phyloP scores from a whole-genome alignment of 2,888 invertebrate genomes.

The Pyrochroa serraticornis region DNA sequence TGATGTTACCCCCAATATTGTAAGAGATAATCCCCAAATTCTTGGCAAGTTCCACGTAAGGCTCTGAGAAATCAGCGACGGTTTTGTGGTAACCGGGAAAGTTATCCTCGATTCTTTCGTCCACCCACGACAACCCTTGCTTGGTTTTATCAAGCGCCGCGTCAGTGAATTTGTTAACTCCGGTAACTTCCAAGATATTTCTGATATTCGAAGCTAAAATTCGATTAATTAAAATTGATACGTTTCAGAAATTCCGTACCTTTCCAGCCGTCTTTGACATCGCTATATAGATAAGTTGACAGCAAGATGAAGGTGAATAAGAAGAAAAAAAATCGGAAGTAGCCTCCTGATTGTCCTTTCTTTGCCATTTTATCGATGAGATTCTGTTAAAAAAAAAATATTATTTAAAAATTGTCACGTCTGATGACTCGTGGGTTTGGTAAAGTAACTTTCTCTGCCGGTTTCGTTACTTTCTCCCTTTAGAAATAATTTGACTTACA shows the following conservation, averaged over 20 bases:
- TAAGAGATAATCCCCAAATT: constrained; percentile 64
- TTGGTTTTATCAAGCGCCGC: constrained; percentile 67
- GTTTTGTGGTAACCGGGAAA: constrained; percentile 71
- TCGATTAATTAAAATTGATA: constrained; percentile 13
- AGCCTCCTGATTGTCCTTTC: background rate
- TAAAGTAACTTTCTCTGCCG: constrained; percentile 1
- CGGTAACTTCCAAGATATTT: constrained; percentile 68
- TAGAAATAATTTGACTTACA: too few relatives aligned
- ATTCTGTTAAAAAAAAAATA: constrained; percentile 50
- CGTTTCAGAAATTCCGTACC: constrained; percentile 59
- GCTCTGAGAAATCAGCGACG: constrained; percentile 63
- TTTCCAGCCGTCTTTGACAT: constrained; percentile 73
- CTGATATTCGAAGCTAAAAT: constrained; percentile 67
- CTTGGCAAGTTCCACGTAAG: constrained; percentile 66
- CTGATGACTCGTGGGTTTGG: background rate
- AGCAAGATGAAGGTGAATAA: constrained; percentile 46
- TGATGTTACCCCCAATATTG: constrained; percentile 56
- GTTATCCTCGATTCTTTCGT: constrained; percentile 71
- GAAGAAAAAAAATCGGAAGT: constrained; percentile 1
- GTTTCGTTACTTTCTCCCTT: background rate
- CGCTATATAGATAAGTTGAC: constrained; percentile 67
- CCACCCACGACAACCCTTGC: constrained; percentile 66
- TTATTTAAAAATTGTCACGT: background rate
- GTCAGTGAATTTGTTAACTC: constrained; percentile 68
- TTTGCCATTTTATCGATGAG: constrained; percentile 57